Conservation (phyloP, 1,140 invertebrate genomes). For the Trachymyrmex cornetzi region DNA sequence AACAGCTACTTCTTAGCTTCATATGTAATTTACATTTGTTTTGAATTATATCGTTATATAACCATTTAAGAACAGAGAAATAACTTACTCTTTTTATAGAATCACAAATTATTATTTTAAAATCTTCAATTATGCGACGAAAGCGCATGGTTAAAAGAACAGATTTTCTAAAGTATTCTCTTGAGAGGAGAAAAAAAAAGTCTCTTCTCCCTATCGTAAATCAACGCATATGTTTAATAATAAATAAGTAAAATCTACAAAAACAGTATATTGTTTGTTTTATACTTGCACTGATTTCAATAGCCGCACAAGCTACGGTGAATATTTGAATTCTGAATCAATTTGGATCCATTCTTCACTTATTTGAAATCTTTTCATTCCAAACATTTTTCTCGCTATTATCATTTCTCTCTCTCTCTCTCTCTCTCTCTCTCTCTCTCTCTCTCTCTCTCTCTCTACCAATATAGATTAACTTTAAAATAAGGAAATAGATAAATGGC, state of each 20-base stretch:
- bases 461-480: too few species aligned
- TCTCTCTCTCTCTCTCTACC: too few species aligned
- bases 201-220: background rate
- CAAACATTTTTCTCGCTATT: too few species aligned
- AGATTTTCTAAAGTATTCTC: background rate
- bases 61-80: background rate
- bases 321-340: too few species aligned
- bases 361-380: background rate
- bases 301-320: background rate
- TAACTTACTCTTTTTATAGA: background rate
- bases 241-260: background rate
- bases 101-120: background rate
- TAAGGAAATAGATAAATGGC: too few species aligned
- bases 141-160: background rate
- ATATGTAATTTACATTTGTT: too few species aligned
- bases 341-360: too few species aligned
- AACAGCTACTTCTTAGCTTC: too few species aligned
- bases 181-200: background rate
- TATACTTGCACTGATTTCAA: background rate
- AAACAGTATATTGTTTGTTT: background rate
- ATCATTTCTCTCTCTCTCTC: too few species aligned
- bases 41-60: too few species aligned
- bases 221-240: background rate
- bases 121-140: background rate
- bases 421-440: too few species aligned